A percentile compares a stretch with the other conserved stretches of the same genome.
These are phyloP conservation scores for Latrodectus hesperus DNA, from an alignment of 2,888 invertebrate genomes.

Conservation along the genomic window DNA sequence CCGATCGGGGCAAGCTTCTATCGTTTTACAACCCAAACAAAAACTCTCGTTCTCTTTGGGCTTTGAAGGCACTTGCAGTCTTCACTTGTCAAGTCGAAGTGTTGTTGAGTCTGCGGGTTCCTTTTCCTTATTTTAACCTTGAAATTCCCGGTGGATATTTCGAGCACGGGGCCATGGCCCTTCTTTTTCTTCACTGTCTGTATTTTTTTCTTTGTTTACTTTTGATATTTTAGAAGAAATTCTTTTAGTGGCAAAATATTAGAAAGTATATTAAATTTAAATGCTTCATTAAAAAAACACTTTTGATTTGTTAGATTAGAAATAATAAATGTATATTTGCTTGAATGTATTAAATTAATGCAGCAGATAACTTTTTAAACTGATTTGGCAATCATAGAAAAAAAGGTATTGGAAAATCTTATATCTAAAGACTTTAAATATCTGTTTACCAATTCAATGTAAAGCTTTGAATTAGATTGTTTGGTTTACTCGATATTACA, in stretches of 20 bases:
- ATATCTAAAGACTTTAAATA: too few relatives aligned
- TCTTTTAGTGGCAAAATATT: neutral
- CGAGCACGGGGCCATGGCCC: neutral
- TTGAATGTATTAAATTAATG: too few relatives aligned
- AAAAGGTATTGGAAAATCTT: too few relatives aligned
- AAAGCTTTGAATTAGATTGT: too few relatives aligned
- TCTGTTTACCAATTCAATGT: too few relatives aligned
- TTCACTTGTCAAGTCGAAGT: slow-evolving; percentile 40
- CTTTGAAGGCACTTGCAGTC: neutral
- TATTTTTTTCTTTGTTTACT: neutral
- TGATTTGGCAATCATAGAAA: too few relatives aligned
- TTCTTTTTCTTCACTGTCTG: neutral
- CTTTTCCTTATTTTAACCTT: neutral
- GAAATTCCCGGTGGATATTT: neutral
- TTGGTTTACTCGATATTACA: too few relatives aligned
- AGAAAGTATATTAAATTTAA: too few relatives aligned
- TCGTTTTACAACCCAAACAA: slow-evolving; percentile 29
- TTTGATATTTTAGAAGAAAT: neutral
- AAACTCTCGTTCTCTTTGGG: slow-evolving; percentile 2
- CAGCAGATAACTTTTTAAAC: too few relatives aligned
- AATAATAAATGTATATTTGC: too few relatives aligned
- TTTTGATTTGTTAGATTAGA: too few relatives aligned
- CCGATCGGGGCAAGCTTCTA: slow-evolving; percentile 35
- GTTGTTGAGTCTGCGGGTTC: slow-evolving; percentile 39
- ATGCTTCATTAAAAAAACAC: too few relatives aligned